Conservation (phyloP, 2,797 vertebrate species). For the Loris lydekkerianus region DNA sequence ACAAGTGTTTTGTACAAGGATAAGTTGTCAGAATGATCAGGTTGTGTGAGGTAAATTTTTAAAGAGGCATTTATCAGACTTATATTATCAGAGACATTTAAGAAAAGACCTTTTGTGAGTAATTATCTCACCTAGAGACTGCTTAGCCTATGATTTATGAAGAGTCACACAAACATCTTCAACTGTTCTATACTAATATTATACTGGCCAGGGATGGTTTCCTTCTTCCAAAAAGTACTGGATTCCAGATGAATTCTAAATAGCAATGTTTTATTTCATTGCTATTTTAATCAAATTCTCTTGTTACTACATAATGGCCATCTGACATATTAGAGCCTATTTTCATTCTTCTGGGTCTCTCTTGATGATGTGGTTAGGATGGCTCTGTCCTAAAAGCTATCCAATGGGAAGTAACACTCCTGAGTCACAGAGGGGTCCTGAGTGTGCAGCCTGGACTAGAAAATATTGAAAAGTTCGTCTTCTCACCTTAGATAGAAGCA, state of each 20-base stretch:
- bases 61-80: not conserved
- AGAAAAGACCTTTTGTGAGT: not conserved
- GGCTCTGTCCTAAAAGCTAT: not conserved
- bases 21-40: not conserved
- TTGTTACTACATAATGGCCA: not conserved
- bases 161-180: not conserved
- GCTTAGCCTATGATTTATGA: not conserved
- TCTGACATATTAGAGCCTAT: not conserved
- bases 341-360: constrained; percentile 4
- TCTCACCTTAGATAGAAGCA: constrained; percentile 74
- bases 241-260: not conserved
- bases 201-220: not conserved
- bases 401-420: constrained; percentile 36
- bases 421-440: not conserved
- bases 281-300: not conserved
- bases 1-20: not conserved
- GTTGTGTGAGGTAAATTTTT: not conserved
- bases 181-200: not conserved
- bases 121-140: not conserved
- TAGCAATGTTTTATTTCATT: not conserved
- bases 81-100: not conserved
- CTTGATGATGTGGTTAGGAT: not conserved
- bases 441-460: constrained; percentile 32
- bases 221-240: not conserved
- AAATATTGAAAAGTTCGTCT: constrained; percentile 53